Conservation (phyloP, 2,113 vertebrate species). For the Proterorhinus semilunaris region DNA sequence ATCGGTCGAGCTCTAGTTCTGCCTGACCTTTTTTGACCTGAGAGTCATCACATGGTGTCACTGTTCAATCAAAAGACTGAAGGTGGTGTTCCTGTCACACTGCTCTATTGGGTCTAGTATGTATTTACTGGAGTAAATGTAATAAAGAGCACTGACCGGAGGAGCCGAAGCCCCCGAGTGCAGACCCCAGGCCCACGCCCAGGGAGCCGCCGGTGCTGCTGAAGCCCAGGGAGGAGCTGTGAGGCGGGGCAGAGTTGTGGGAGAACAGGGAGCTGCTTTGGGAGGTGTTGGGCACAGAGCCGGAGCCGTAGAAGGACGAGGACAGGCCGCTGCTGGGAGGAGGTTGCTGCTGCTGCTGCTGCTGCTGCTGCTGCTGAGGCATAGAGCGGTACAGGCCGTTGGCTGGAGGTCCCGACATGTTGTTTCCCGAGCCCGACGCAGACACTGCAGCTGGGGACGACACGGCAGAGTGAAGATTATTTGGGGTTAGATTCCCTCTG, state of each 20-base stretch:
- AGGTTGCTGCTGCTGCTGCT: constrained; percentile 85
- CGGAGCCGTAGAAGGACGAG: constrained; percentile 92
- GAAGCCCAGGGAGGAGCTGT: constrained; percentile 90
- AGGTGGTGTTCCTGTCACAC: too few relatives aligned
- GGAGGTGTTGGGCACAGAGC: constrained; percentile 86
- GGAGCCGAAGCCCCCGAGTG: constrained; percentile 92
- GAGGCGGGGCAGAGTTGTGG: constrained; percentile 86
- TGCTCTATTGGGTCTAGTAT: background rate
- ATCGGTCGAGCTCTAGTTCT: too few relatives aligned
- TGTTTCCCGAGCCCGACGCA: constrained; percentile 89
- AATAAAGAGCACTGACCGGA: constrained; percentile 80
- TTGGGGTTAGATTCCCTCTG: too few relatives aligned
- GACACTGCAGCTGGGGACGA: constrained; percentile 82
- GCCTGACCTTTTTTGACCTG: too few relatives aligned
- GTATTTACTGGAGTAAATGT: background rate
- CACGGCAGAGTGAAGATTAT: background rate
- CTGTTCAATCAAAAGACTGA: too few relatives aligned
- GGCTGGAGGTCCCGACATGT: constrained; percentile 87
- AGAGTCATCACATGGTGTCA: too few relatives aligned
- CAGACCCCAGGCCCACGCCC: constrained; percentile 90
- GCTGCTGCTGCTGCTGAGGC: constrained; percentile 79
- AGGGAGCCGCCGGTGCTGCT: constrained; percentile 86
- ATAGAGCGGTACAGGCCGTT: constrained; percentile 93
- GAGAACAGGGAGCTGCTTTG: constrained; percentile 97
- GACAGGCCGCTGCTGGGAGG: constrained; percentile 86